A percentile compares a stretch with the other conserved stretches of the same genome.
These are phyloP conservation scores for Meteorus sp. DNA, from an alignment of 1,140 invertebrate species.

Conservation along the genomic window DNA sequence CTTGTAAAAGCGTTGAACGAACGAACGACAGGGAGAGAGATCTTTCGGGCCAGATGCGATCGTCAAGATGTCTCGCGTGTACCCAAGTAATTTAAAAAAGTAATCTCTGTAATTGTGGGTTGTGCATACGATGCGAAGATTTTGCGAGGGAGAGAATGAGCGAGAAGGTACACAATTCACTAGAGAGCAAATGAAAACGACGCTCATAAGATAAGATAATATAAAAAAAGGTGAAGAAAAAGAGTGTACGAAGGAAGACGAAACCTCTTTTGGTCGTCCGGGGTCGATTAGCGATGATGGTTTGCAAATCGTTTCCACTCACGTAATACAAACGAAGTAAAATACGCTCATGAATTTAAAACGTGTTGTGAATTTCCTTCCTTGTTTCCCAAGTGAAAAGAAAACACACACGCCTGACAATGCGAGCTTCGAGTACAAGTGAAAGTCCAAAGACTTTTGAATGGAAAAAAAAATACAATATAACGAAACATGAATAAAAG, in stretches of 20 bases:
- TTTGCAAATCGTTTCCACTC: conserved; percentile 25
- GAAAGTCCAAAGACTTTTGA: neutral
- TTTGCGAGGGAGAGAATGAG: neutral
- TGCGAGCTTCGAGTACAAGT: neutral
- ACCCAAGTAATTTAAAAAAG: conserved; percentile 24
- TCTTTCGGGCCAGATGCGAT: conserved; percentile 15
- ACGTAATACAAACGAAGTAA: conserved; percentile 22
- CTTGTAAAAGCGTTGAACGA: neutral
- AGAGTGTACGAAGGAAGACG: neutral
- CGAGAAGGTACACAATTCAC: no score
- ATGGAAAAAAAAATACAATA: neutral
- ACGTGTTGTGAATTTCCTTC: conserved; percentile 17
- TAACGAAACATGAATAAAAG: no score
- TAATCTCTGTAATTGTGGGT: conserved; percentile 26
- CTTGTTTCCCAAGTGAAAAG: neutral
- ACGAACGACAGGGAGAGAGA: neutral
- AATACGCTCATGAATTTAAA: neutral
- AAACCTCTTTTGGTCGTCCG: neutral
- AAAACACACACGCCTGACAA: neutral
- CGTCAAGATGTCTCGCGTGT: conserved; percentile 24
- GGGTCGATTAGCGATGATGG: conserved; percentile 20
- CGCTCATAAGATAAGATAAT: neutral
- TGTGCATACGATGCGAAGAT: neutral
- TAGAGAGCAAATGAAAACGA: conserved; percentile 9
- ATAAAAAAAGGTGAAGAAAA: conserved; percentile 10